Base-by-base conservation (phyloP, 2,113 vertebrate species). In the Oxyura jamaicensis region DNA sequence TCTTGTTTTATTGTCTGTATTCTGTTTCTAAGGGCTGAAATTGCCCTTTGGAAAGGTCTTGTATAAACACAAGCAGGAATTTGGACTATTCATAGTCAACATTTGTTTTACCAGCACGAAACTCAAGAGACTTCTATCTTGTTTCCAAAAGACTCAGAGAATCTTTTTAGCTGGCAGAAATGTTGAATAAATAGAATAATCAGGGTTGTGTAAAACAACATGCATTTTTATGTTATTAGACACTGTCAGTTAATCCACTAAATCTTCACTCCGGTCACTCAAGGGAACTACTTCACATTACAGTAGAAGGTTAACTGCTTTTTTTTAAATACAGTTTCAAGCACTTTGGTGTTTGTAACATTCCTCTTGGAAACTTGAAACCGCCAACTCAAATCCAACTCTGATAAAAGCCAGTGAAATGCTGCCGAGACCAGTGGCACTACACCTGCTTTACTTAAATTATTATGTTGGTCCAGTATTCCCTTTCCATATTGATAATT, bases 61-160 rank as follows among this genome's bases (percentile, higher is more conserved):
- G 17, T 7, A 81, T 89, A 96, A 96, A 95, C 79, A 93, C 22
- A 26, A 83, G 60, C 84, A 97, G 93, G 96, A 97, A 98, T 98
- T 53, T 89, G 55, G 96, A 96, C 93, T 97, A 96, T 97, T 97
- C 83, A 59, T 81, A 85, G 90, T 95, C 95, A 95, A 95, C 76
- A 88, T 95, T 97, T 86, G 88, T 96, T 96, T 77, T 94, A 96
- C 88, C 60, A 96, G 86, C 90, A 91, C 5, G 8, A 80, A 95
- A 95, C 63, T 86, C 97, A 97, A 93, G 67, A 95, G 66, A 86
- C 36, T 86, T 95, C 59, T 84, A 53, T 82, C 60, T 90, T 77
- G 62, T 90, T 95, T 96, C 76, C 74, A 91, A 78, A 85, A 94
- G 74, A 68, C 65, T 78, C 74, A 17, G 60, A 80, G 80, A 86